phyloP scores from a whole-genome alignment of 2,797 vertebrate species.

The Lepilemur ruficaudatus region DNA sequence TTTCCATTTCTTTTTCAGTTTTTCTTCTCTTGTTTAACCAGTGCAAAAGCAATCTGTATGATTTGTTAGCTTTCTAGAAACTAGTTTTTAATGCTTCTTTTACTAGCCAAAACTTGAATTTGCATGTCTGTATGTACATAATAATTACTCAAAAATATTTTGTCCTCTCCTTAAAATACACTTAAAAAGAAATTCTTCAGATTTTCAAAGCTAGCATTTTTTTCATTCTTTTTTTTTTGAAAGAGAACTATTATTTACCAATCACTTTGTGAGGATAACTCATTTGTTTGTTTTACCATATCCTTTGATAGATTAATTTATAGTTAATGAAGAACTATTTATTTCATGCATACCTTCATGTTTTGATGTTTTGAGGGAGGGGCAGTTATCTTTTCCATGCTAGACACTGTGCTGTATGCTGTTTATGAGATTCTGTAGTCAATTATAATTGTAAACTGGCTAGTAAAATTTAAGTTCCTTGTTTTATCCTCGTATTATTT shows the following conservation, averaged over 20 bases:
- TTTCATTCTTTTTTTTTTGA: neutral
- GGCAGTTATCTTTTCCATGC: neutral
- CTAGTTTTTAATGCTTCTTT: slow-evolving; percentile 48
- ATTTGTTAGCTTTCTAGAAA: slow-evolving; percentile 7
- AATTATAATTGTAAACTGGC: neutral
- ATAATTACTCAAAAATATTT: slow-evolving; percentile 17
- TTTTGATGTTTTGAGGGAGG: neutral
- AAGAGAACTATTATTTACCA: neutral
- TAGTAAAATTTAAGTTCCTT: slow-evolving; percentile 21
- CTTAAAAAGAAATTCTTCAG: slow-evolving; percentile 11
- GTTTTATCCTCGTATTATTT: slow-evolving; percentile 14
- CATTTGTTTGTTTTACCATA: neutral
- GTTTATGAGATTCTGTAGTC: slow-evolving; percentile 9
- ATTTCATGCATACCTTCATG: neutral
- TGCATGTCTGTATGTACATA: neutral
- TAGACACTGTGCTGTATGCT: neutral
- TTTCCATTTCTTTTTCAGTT: slow-evolving; percentile 36
- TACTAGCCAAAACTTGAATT: neutral
- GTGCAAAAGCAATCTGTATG: neutral
- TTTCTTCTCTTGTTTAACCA: neutral
- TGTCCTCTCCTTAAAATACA: neutral
- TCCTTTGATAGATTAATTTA: slow-evolving; percentile 2
- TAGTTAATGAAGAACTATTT: neutral
- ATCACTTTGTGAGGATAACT: slow-evolving; percentile 14
- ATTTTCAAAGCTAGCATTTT: slow-evolving; percentile 25